phyloP scores from a whole-genome alignment of 1,140 invertebrate species.

The Metopolophium dirhodum region DNA sequence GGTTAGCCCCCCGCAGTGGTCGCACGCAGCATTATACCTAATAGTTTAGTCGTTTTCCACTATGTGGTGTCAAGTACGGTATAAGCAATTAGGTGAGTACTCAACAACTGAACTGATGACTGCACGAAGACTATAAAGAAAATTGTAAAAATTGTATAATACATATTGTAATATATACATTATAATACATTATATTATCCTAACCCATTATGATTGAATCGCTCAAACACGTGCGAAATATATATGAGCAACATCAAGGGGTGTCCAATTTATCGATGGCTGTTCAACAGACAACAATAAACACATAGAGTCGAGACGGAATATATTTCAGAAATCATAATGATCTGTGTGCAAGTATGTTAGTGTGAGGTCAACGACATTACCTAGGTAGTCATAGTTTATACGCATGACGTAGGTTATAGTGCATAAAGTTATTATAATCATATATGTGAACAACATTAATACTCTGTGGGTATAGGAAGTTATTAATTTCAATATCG shows the following conservation, averaged over 20 bases:
- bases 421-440: too few species aligned
- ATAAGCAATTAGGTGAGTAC: background rate
- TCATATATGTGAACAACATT: too few species aligned
- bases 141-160: background rate
- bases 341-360: background rate
- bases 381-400: too few species aligned
- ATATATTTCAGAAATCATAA: background rate
- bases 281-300: background rate
- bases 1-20: background rate
- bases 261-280: background rate
- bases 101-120: background rate
- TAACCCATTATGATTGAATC: background rate
- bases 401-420: too few species aligned
- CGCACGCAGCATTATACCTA: background rate
- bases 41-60: background rate
- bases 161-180: too few species aligned
- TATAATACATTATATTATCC: too few species aligned
- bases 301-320: too few species aligned
- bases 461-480: too few species aligned
- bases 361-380: too few species aligned
- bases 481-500: too few species aligned
- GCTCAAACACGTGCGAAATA: background rate
- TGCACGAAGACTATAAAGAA: background rate
- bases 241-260: background rate
- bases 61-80: background rate